phyloP scores from a whole-genome alignment of 1,140 invertebrate species.

The Calephelis nemesis region DNA sequence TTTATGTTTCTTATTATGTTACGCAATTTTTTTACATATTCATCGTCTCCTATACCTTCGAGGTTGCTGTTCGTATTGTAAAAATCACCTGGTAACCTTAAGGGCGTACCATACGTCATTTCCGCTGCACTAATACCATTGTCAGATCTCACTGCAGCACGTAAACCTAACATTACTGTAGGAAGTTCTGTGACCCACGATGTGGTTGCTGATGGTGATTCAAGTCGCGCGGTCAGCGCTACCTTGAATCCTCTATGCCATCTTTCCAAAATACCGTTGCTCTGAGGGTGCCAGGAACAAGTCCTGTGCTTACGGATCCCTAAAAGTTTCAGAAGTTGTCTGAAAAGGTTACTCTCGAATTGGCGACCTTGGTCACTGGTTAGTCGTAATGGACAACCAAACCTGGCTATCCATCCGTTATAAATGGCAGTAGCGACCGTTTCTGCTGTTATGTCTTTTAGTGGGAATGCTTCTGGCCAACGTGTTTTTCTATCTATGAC shows the following conservation, averaged over 20 bases:
- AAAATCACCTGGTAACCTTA: background rate
- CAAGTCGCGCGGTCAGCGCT: background rate
- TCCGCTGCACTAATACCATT: background rate
- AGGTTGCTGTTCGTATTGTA: background rate
- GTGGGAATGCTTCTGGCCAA: background rate
- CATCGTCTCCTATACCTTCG: background rate
- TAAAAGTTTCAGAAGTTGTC: background rate
- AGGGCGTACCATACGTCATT: background rate
- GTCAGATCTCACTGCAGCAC: conserved; percentile 1
- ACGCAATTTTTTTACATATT: too few species aligned
- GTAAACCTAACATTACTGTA: background rate
- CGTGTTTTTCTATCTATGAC: background rate
- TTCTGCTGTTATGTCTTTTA: conserved; percentile 3
- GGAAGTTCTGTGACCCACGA: background rate
- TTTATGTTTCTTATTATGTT: background rate
- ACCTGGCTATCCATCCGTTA: background rate
- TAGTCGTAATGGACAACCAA: background rate
- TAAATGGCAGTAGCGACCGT: conserved; percentile 1
- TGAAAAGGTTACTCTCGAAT: background rate
- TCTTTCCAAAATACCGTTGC: background rate
- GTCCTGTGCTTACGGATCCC: conserved; percentile 1
- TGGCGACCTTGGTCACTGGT: background rate
- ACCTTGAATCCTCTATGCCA: conserved; percentile 3
- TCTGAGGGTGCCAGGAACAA: background rate
- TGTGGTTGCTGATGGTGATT: too few species aligned